Conservation (phyloP, 2,113 vertebrate species). For the Lynx canadensis region DNA sequence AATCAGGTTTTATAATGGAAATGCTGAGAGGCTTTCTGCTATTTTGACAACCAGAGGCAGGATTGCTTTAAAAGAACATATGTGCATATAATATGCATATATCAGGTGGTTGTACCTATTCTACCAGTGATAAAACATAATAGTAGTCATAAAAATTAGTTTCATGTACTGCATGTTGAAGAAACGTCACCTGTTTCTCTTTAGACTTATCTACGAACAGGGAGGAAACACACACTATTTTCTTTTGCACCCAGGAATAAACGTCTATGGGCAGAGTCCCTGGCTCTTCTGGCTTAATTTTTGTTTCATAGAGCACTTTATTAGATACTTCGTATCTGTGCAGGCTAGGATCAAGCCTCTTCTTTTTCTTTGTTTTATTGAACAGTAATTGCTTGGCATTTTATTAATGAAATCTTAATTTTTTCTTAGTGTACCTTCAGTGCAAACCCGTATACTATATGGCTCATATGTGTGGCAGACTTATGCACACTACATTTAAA, state of each 20-base stretch:
- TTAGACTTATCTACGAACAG: not conserved
- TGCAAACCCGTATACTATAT: not conserved
- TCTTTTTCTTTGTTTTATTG: not conserved
- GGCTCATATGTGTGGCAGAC: not conserved
- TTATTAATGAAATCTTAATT: constrained; percentile 7
- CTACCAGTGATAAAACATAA: not conserved
- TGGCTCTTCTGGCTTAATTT: not conserved
- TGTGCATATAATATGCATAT: constrained; percentile 16
- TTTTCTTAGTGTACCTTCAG: not conserved
- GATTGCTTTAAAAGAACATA: constrained; percentile 6
- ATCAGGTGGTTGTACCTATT: not conserved
- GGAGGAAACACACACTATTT: not conserved
- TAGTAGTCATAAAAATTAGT: constrained; percentile 9
- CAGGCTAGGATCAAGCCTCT: not conserved
- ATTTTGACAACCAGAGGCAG: constrained; percentile 23
- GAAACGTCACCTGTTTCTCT: not conserved
- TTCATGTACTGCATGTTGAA: not conserved
- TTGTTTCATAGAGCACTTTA: not conserved
- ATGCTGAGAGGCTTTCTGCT: constrained; percentile 28
- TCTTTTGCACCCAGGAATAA: not conserved
- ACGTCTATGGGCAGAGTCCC: not conserved
- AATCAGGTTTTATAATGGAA: constrained; percentile 75
- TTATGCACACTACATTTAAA: not conserved
- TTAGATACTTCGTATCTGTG: not conserved
- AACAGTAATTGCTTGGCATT: constrained; percentile 6